Evolutionary conservation across 2,888 invertebrate genomes (phyloP), one percentile per base, ranked within the genome.

Genomic region (Scelioninae gen. 2): DNA sequence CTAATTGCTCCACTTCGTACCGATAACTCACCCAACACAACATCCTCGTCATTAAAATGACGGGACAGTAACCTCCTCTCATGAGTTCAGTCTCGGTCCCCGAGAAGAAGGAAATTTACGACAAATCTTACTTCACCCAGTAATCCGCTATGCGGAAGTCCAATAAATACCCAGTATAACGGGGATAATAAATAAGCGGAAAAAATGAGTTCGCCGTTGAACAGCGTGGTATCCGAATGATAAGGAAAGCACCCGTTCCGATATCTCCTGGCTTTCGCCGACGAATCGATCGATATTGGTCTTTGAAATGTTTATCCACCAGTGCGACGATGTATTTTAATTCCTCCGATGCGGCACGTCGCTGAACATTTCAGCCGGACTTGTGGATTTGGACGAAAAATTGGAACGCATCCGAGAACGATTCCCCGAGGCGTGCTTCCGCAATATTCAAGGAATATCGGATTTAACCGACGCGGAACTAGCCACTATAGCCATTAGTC

Each of bases 1-100:
- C 77, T 81, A 80, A 81, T 81, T 80, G 76, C 65, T 77, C 73
- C 61, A 76, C 73, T 76, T 77, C 78, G 50, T 69, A 68, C 71
- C 76, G 76, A 78, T 80, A 78, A 77, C 75, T 69, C 73, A 74
- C 74, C 68, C 76, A 75, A 76, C 78, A 74, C 74, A 77, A 75
- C 75, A 74, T 74, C 63, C 60, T 45, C 37, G 61, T 37, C 72
- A 65, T 39, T 63, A 61, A 69, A 71, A 73, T 68, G 60, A 53
- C 43, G 37, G 4, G 61, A 72, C n/a, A 61, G 74, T 69, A 74
- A 69, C 71, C 71, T 50, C 58, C 61, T 65, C 50, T 9, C 4
- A 31, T 28, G 31, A 46, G 35, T 28, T 4, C 25, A 4, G 25
- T 6, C 25, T 25, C 25, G 25, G 25, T 71, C 65, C 75, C 68